Evolutionary conservation across 2,888 invertebrate species (phyloP), one percentile per base, ranked within the genome.

Genomic region (Abscondita cerata): DNA sequence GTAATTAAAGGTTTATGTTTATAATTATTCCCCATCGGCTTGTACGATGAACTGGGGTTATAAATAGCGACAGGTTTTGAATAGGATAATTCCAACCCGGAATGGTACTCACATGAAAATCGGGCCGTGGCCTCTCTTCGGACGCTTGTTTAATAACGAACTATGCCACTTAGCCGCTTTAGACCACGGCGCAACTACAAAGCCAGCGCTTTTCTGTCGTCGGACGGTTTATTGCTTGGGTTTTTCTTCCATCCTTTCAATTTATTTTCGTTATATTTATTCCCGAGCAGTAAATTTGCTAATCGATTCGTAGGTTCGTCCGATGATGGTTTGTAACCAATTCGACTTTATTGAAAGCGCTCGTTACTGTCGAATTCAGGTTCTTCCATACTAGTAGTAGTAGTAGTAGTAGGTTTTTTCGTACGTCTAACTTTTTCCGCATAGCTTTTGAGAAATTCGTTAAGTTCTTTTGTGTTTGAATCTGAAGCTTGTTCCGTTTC

Each of bases 91-190:
- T 19, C 44, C 40, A 51, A 18, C 81, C 82, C 65, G 47, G 40
- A 38, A 57, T 33, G 8, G 34, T 12, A 8, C 11, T 40, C n/a
- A n/a, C 18, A 6, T 44, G 13, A 41, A 4, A 25, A 2, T 25
- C 54, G 31, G 40, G 33, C 59, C 68, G 74, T 33, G 79, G 74
- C 4, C 80, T 79, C 33, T 83, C 80, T 54, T 80, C 77, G 11
- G 36, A 16, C 13, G 41, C 38, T 8, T 56, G 83, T 73, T 85
- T 84, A 61, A 52, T 15, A 19, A n/a, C 65, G 84, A 84, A 6
- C 84, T 81, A 73, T 90, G 88, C 92, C 91, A 92, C 77, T 91
- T 91, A 1, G 91, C 89, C 65, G 91, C 88, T 80, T 91, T 91
- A 69, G 91, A 90, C 91, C 91, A 92, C 0, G 91, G 91, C 2